Conservation (phyloP, 2,113 vertebrate genomes). For the Ptilorrhoa leucosticta region DNA sequence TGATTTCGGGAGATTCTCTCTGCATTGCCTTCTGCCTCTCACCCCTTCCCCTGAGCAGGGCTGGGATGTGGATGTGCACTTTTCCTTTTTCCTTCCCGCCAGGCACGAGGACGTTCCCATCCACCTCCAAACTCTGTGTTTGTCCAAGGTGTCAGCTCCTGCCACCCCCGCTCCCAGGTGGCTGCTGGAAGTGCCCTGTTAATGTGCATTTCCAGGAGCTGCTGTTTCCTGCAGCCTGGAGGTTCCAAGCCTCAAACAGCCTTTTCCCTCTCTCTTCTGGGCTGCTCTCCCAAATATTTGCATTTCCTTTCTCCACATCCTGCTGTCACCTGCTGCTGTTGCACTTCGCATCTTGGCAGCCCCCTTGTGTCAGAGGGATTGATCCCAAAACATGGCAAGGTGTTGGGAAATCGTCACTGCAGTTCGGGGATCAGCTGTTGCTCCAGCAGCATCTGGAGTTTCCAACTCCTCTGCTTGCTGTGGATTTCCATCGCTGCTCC, state of each 20-base stretch:
- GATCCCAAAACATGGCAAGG: background rate
- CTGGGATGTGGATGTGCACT: background rate
- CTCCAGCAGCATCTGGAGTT: slow-evolving; percentile 17
- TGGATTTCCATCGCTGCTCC: background rate
- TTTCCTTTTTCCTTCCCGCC: background rate
- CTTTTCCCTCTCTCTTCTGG: background rate
- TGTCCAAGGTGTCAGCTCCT: background rate
- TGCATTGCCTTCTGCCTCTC: background rate
- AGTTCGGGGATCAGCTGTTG: background rate
- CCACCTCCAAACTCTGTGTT: background rate
- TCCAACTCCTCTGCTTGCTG: background rate
- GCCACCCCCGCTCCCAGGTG: background rate
- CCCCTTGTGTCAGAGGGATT: background rate
- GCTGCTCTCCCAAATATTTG: slow-evolving; percentile 16
- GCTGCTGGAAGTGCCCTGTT: background rate
- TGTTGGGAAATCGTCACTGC: background rate
- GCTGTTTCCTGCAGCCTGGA: background rate
- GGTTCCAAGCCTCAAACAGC: background rate
- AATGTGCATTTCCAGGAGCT: background rate
- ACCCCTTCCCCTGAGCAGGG: background rate
- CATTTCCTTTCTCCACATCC: background rate
- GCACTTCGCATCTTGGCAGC: background rate
- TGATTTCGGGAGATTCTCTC: background rate
- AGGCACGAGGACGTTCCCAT: background rate
- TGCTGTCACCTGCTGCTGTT: background rate